Conservation (phyloP, 2,888 invertebrate genomes). For the Bruchidius siliquastri region DNA sequence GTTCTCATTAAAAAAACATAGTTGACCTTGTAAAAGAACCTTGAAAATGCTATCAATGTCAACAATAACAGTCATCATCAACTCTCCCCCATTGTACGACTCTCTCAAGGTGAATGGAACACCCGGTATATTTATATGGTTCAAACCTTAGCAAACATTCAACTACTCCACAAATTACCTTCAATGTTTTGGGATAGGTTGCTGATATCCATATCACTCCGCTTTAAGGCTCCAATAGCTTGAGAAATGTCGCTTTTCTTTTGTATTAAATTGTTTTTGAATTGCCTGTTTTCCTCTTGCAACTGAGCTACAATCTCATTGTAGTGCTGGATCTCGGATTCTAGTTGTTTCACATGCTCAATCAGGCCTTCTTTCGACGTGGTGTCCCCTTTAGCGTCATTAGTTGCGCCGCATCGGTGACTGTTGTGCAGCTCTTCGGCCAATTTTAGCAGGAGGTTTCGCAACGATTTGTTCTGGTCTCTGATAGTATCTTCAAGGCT, state of each 20-base stretch:
- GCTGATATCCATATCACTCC: conserved; percentile 16
- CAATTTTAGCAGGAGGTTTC: conserved; percentile 14
- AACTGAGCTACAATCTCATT: conserved; percentile 2
- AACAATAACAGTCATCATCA: too few species aligned
- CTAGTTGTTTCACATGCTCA: not conserved
- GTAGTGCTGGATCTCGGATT: conserved; percentile 6
- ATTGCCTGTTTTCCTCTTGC: conserved; percentile 12
- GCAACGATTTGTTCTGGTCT: conserved; percentile 14
- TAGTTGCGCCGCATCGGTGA: not conserved
- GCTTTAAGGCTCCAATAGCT: conserved; percentile 15
- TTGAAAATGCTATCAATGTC: too few species aligned
- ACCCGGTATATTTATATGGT: too few species aligned
- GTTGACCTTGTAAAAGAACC: too few species aligned
- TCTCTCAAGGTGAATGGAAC: too few species aligned
- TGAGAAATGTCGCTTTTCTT: conserved; percentile 15
- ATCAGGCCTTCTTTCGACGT: not conserved
- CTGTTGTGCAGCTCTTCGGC: conserved; percentile 12
- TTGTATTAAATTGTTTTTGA: conserved; percentile 13
- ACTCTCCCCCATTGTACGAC: too few species aligned
- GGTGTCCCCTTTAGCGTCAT: not conserved
- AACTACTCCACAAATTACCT: conserved; percentile 8
- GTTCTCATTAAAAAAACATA: too few species aligned
- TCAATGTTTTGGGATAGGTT: conserved; percentile 17
- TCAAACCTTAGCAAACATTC: too few species aligned
- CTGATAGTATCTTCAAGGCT: conserved; percentile 12